Evolutionary conservation across 1,140 invertebrate species (phyloP).

Genomic region (Drosophila carrolli): DNA sequence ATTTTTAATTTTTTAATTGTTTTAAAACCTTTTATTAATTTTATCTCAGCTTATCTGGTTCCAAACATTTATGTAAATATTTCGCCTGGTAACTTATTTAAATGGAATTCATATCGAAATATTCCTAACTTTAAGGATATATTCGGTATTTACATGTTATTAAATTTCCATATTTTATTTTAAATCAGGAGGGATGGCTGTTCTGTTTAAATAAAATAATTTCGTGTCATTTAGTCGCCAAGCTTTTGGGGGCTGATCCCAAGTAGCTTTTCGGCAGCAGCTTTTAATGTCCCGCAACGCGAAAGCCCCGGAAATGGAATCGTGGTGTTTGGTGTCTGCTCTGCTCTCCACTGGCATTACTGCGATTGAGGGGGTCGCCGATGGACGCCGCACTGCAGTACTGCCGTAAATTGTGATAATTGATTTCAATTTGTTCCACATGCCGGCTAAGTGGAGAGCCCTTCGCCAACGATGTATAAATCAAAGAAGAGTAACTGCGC

Average conservation of each 20-base stretch:
- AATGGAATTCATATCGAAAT: no score
- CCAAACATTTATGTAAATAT: no score
- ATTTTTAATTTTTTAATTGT: no score
- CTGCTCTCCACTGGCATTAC: constrained; percentile 13
- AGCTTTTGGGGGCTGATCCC: constrained; percentile 30
- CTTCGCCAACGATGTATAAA: constrained; percentile 41
- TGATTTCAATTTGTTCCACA: constrained; percentile 57
- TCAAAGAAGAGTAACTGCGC: constrained; percentile 40
- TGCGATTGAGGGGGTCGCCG: constrained; percentile 8
- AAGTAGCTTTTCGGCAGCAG: constrained; percentile 37
- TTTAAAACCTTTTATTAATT: no score
- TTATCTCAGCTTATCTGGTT: no score
- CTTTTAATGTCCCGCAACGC: constrained; percentile 66
- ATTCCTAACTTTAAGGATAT: no score
- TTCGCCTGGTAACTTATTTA: no score
- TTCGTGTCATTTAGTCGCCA: neutral
- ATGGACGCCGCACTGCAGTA: constrained; percentile 32
- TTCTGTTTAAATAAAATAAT: neutral
- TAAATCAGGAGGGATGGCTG: neutral
- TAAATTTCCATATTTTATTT: no score
- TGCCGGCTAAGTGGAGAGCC: constrained; percentile 5
- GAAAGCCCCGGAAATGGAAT: constrained; percentile 28
- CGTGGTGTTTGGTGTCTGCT: constrained; percentile 12
- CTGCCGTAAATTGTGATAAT: constrained; percentile 47
- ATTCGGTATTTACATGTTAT: no score